Conservation (phyloP, 2,888 invertebrate species). For the Andrena bucephala region DNA sequence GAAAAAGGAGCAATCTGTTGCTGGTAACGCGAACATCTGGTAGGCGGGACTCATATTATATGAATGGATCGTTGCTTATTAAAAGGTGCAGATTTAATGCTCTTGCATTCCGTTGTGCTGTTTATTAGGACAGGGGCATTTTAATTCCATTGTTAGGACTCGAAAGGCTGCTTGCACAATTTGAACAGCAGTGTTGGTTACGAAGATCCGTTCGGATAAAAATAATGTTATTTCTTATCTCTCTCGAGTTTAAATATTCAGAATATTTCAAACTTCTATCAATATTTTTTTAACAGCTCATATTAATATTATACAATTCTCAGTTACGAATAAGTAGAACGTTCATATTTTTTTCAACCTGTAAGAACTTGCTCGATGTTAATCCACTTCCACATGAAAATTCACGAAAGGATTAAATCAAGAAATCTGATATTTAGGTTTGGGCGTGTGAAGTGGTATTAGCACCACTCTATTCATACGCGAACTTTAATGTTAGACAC, state of each 20-base stretch:
- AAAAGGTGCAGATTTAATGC: slow-evolving; percentile 42
- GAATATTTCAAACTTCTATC: not conserved
- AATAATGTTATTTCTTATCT: not conserved
- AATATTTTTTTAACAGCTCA: not conserved
- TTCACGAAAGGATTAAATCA: not conserved
- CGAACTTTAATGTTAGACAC: no score
- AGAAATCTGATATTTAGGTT: slow-evolving; percentile 21
- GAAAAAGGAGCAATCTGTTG: slow-evolving; percentile 19
- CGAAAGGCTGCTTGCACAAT: no score
- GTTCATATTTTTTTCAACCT: not conserved
- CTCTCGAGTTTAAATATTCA: not conserved
- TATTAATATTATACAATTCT: not conserved
- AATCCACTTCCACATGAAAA: not conserved
- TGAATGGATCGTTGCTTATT: slow-evolving; percentile 25
- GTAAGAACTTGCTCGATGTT: not conserved
- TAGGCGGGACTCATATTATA: slow-evolving; percentile 38
- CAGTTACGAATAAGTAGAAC: not conserved
- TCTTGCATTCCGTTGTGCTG: not conserved
- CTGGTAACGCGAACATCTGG: slow-evolving; percentile 35
- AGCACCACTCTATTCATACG: not conserved
- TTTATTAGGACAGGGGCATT: slow-evolving; percentile 4
- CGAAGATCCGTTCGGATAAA: not conserved
- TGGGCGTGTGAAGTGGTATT: not conserved
- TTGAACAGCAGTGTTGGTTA: not conserved
- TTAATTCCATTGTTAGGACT: slow-evolving; percentile 16